Base-by-base conservation (phyloP, 2,888 invertebrate species). In the Bombyx huttoni region DNA sequence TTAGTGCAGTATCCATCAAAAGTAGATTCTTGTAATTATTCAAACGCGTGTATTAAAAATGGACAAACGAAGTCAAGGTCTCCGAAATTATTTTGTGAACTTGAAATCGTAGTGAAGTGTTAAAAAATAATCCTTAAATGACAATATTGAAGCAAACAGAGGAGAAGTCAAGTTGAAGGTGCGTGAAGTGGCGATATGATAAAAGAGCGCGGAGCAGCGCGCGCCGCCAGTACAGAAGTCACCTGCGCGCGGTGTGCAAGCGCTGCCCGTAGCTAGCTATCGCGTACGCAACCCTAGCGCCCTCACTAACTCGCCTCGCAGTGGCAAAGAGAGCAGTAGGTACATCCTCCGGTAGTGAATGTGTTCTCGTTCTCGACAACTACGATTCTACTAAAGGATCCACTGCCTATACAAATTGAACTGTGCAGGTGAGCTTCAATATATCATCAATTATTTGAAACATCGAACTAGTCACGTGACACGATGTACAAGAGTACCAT, bases 151-250 rank as follows among this genome's bases (percentile, higher is more conserved):
- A 40, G 52, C 56, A 55, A 56, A 59, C 61, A 62, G 57, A 63
- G 58, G 59, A 73, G 68, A 67, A 80, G 82, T 84, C 81, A 86
- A 84, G 84, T 83, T 84, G 75, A 83, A 84, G 84, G 81, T 74
- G 76, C 70, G 71, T 65, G 70, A 68, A 70, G 70, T 72, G 72
- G 72, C 78, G 79, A 84, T 81, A 73, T 87, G 81, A 85, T 88
- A 87, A 79, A 88, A 87, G 84, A 75, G 76, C 62, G 72, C 54
- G 71, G 59, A 64, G 58, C 61, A 65, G 69, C 84, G 84, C 84
- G 82, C 83, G 78, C 75, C 70, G 80, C 64, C 84, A 88, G 87
- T 88, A 83, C 71, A 70, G 67, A 75, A 57, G 68, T 69, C 68
- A 75, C 78, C 71, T 71, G 74, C 75, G 67, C 66, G 71, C 62